Evolutionary conservation across 1,140 invertebrate genomes (phyloP), one percentile per base, ranked within the genome.

Genomic region (Plutomurus gul): DNA sequence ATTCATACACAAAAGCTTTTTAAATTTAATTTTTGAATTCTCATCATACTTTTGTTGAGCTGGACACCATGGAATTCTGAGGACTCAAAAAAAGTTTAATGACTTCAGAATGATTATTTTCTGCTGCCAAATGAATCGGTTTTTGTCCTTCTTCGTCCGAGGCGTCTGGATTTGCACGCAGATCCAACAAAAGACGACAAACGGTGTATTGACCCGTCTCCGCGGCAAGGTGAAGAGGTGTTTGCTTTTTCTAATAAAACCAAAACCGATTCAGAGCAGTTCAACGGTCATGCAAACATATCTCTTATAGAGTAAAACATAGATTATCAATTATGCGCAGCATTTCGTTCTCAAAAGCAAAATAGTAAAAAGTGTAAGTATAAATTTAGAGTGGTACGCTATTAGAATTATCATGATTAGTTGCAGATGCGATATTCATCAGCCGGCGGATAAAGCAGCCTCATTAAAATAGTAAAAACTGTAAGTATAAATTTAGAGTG

Each of bases 91-190:
- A 99, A 51, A 99, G 88, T 87, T 99, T 97, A 11, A 96, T 96
- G 6, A 99, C 97, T 89, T 99, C 97, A 10, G 96, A 95, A 87
- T 95, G 97, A 87, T 99, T 98, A 86, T 99, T 98, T 89, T 99
- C 96, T 22, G 97, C 97, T 0, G 97, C 97, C 33, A 80, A 91
- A 85, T 95, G 93, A 76, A 96, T 94, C 6, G 94, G 94, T 85
- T 95, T 95, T 86, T 95, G 94, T 16, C 95, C 94, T 85, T 93
- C 90, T 86, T 97, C 96, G 86, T 98, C 96, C 10, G 95, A 96
- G 22, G 97, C 96, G 85, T 99, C 97, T 65, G 97, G 95, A 87
- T 97, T 97, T 16, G 97, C 96, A 20, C 96, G 96, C 78, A 99
- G 89, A 85, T 98, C 95, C 40, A 99, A 87, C 16, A 99, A 88